Conservation (phyloP, 2,113 vertebrate species). For the Cyprinodon tularosa region DNA sequence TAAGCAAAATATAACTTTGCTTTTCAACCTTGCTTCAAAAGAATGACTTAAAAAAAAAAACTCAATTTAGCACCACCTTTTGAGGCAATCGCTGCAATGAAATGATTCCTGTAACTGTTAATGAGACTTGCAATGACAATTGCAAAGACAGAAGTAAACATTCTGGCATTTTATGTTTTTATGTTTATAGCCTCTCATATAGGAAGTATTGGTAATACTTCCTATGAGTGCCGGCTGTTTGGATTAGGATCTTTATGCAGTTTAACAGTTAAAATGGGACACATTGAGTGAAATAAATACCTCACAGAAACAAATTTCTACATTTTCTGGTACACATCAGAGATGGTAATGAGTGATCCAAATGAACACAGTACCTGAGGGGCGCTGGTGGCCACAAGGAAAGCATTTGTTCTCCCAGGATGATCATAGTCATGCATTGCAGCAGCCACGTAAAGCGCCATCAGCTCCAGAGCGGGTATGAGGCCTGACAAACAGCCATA, state of each 20-base stretch:
- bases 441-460: conserved; percentile 97
- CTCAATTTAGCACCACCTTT: too few relatives aligned
- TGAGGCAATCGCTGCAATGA: too few relatives aligned
- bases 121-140: too few relatives aligned
- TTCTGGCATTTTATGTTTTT: background rate
- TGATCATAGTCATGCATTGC: conserved; percentile 99
- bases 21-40: too few relatives aligned
- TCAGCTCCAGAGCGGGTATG: conserved; percentile 96
- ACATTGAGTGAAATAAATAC: too few relatives aligned
- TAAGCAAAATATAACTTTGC: too few relatives aligned
- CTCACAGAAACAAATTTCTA: background rate
- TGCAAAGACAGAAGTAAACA: background rate
- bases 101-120: too few relatives aligned
- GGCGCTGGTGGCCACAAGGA: conserved; percentile 95
- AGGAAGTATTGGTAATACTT: background rate
- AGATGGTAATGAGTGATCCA: background rate
- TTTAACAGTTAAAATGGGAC: background rate
- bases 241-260: background rate
- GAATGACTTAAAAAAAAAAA: too few relatives aligned
- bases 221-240: background rate
- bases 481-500: conserved; percentile 94
- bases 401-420: conserved; percentile 95
- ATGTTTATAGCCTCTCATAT: too few relatives aligned
- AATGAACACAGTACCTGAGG: conserved; percentile 80
- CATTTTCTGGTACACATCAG: background rate